Conservation (phyloP, 2,797 vertebrate genomes). For the Mormyrus hasselquistii region DNA sequence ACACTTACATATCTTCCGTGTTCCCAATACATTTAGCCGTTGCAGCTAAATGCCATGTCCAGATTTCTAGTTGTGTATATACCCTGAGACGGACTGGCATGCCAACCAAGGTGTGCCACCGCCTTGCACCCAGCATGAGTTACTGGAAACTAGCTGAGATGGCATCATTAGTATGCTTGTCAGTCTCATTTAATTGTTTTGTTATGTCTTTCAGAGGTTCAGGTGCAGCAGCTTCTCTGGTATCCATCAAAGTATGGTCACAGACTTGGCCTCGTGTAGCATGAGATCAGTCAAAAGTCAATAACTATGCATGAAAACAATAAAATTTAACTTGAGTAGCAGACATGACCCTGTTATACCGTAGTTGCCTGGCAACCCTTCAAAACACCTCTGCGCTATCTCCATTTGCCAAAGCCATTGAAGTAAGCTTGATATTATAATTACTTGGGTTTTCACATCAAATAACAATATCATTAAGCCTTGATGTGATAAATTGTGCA, state of each 20-base stretch:
- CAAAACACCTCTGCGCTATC: not conserved
- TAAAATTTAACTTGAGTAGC: not conserved
- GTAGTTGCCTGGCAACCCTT: slow-evolving; percentile 14
- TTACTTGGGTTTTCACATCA: slow-evolving; percentile 69
- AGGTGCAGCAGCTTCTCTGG: not conserved
- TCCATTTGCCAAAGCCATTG: not conserved
- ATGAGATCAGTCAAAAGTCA: not conserved
- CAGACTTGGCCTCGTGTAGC: not conserved
- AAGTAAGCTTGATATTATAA: slow-evolving; percentile 58
- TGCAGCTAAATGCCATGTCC: not conserved
- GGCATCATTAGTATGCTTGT: not conserved
- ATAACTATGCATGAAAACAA: not conserved
- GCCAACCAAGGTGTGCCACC: not conserved
- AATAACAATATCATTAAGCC: slow-evolving; percentile 69
- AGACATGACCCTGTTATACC: not conserved
- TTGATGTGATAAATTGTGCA: slow-evolving; percentile 64
- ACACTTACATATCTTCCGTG: not conserved
- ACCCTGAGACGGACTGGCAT: not conserved
- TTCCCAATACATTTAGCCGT: not conserved
- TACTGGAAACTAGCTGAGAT: not conserved
- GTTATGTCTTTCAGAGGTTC: not conserved
- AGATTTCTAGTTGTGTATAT: not conserved
- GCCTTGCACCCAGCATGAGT: not conserved
- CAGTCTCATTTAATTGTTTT: not conserved
- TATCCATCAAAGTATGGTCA: not conserved